phyloP scores from a whole-genome alignment of 2,113 vertebrate species.

The Herpetotheres cachinnans region DNA sequence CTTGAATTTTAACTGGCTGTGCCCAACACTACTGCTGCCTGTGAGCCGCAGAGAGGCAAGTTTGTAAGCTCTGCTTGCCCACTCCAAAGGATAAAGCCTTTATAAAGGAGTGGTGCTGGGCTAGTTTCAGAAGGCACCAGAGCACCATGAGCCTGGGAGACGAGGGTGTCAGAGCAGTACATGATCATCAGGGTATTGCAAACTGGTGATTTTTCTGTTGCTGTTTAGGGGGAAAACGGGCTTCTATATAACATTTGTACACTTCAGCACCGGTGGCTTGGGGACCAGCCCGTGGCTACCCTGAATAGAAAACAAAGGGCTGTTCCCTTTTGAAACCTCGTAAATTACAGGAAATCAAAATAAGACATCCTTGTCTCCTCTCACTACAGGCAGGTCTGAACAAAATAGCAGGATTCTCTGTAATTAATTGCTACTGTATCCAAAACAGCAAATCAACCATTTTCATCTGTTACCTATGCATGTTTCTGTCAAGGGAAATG shows the following conservation, averaged over 20 bases:
- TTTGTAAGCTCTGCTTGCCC: neutral
- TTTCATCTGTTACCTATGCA: neutral
- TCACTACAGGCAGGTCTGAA: neutral
- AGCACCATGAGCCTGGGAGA: neutral
- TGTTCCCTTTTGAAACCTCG: neutral
- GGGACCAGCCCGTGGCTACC: neutral
- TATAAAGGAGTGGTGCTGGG: neutral
- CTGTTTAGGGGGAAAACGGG: neutral
- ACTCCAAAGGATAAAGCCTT: neutral
- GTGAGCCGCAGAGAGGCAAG: neutral
- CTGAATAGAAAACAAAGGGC: neutral
- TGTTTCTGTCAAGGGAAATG: neutral
- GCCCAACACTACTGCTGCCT: neutral
- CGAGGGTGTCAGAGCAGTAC: neutral
- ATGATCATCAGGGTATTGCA: neutral
- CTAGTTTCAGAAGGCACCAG: neutral
- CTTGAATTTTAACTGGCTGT: neutral
- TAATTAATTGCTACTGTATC: neutral
- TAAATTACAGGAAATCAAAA: neutral
- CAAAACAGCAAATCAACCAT: neutral
- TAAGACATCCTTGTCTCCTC: neutral
- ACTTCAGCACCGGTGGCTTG: neutral
- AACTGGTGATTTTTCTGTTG: neutral
- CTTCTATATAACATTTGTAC: neutral
- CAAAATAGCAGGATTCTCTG: neutral